Evolutionary conservation across 2,888 invertebrate genomes (phyloP).

Genomic region (Prosapia bicincta): DNA sequence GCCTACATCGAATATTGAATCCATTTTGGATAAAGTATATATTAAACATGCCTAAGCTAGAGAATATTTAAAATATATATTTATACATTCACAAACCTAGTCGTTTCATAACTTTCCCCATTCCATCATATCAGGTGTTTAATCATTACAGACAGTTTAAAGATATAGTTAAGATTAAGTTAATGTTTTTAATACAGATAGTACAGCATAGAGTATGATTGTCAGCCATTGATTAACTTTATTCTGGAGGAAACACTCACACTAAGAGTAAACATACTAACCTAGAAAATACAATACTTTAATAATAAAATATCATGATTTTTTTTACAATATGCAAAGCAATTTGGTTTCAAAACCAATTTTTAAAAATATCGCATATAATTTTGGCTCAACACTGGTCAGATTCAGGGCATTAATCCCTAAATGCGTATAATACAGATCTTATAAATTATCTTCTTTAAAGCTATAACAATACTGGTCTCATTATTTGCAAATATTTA

Average conservation of each 20-base stretch:
- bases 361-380: not conserved
- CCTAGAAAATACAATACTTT: not conserved
- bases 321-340: not conserved
- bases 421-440: not conserved
- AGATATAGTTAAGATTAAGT: not conserved
- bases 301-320: not conserved
- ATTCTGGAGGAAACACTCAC: not conserved
- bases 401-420: not conserved
- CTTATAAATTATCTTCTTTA: constrained; percentile 8
- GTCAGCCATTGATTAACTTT: constrained; percentile 26
- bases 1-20: constrained; percentile 14
- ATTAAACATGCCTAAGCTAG: constrained; percentile 25
- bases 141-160: not conserved
- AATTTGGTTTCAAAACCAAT: not conserved
- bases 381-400: not conserved
- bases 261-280: not conserved
- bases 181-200: not conserved
- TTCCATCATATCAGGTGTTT: not conserved
- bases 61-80: constrained; percentile 6
- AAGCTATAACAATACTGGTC: constrained; percentile 24
- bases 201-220: constrained; percentile 24
- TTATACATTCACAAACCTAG: not conserved
- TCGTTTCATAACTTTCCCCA: not conserved
- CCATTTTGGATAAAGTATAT: not conserved
- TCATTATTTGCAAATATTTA: constrained; percentile 3